Evolutionary conservation across 1,140 invertebrate genomes (phyloP), one percentile per base, ranked within the genome.

Genomic region (Drosophila kanapiae): DNA sequence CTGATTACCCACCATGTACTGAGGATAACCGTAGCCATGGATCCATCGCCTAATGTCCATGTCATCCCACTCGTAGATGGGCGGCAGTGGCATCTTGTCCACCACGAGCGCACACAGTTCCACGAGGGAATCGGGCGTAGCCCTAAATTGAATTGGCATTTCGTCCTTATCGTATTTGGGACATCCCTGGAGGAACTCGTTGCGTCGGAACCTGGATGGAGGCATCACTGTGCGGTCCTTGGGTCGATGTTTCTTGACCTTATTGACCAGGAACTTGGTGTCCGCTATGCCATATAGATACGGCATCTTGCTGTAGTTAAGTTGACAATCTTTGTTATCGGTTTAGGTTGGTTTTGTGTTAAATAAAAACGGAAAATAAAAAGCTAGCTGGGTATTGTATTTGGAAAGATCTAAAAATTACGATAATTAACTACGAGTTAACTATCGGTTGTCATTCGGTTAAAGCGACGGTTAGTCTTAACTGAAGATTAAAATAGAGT

Each of bases 241-340:
- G 0, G 7, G 3, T 23, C 14, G 29, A 27, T 43, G 42, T 11
- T 35, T 70, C 11, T 56, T 59, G 10, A 6, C 3, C 40, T 68
- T 64, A 1, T n/a, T 59, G 4, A 64, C 37, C 49, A 60, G 16
- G 48, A 82, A 88, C 70, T 90, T 90, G 48, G 85, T 88, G 45
- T 88, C 85, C 33, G 85, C 78, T 13, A 88, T 82, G 1, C 85
- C 85, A 35, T 88, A 88, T 0, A 88, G 45, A 61, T 88, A 88
- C 1, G 78, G 81, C 85, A 88, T 88, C 23, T 48, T 59, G 16
- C 11, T 18, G 14, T 9, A 72, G 71, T 72, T 71, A 71, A 9
- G 43, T 9, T 23, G 8, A 37, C n/a, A 42, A 2, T 13, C 27
- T 29, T 42, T 37, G 14, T 0, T 23, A 6, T 33, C 31, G 6